phyloP scores from a whole-genome alignment of 1,140 invertebrate species.

The Hydropsyche tenuis region DNA sequence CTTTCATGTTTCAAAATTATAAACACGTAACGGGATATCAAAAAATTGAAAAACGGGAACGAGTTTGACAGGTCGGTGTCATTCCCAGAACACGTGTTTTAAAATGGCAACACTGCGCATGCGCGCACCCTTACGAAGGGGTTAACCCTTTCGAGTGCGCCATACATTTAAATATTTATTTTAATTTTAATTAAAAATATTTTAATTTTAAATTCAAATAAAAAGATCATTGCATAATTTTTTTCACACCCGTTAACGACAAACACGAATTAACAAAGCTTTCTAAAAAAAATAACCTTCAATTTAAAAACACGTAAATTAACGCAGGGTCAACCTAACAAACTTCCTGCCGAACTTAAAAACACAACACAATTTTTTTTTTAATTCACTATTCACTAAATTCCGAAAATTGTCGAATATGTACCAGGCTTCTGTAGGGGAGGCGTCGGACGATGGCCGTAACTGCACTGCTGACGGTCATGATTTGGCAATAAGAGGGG shows the following conservation, averaged over 20 bases:
- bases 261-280: not conserved
- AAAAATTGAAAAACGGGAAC: too few relatives aligned
- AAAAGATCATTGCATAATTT: too few relatives aligned
- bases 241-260: too few relatives aligned
- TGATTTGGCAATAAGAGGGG: constrained; percentile 35
- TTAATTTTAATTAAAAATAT: too few relatives aligned
- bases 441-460: constrained; percentile 61
- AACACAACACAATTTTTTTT: not conserved
- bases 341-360: not conserved
- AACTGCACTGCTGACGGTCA: constrained; percentile 63
- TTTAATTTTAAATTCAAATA: too few relatives aligned
- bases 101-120: constrained; percentile 8
- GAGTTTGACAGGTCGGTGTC: constrained; percentile 10
- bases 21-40: too few relatives aligned
- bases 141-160: too few relatives aligned
- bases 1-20: too few relatives aligned
- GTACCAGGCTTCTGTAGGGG: constrained; percentile 58
- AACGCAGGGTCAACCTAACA: constrained; percentile 7
- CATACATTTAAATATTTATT: too few relatives aligned
- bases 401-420: constrained; percentile 56
- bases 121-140: constrained; percentile 8
- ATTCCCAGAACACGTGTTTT: not conserved
- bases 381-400: too few relatives aligned
- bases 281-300: constrained; percentile 3
- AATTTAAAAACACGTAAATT: constrained; percentile 6